Base-by-base conservation (phyloP, 2,797 vertebrate species). In the Danio choprae region DNA sequence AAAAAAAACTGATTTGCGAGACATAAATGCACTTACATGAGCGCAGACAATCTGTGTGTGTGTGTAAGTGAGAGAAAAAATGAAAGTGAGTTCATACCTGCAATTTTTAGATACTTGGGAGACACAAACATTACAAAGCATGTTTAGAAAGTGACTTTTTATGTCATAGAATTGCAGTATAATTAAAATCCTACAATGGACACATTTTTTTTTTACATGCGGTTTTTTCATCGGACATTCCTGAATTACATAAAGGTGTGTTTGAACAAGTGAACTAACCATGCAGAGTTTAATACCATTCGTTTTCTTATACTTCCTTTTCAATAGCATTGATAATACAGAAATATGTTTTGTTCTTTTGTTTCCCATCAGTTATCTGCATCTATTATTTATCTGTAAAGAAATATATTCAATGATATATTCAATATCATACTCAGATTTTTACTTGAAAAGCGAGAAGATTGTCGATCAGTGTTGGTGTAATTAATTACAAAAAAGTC, bases 1-100 rank as follows among this genome's bases (percentile, higher is more conserved):
- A 92, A 71, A 94, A 95, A 95, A 95, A 29, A 90, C 92, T 93
- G 92, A 94, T 95, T 94, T 95, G 91, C 89, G 90, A 93, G 93
- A 93, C 93, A 92, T 94, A 93, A 95, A 94, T 89, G 81, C 79
- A 83, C 75, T 69, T 88, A 89, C 91, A 59, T 62, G 83, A 82
- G 65, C 67, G 67, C 46, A 69, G 58, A 78, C 83, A 75, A 83
- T 85, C 79, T 81, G 48, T 50, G 48, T 50, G 48, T 50, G 48
- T 50, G 53, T 56, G 65, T 71, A 18, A 64, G 58, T 50, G 67
- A 53, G 46, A 36, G 58, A 36, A 41, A 48, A 64, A 7, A 7
- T 55, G 53, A 18, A 48, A 8, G 18, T 51, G 67, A 64, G 20
- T 68, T 56, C 36, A 56, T 65, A 43, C 10, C 20, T 41, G 46